These are phyloP conservation scores for Bicyclus anynana DNA, from an alignment of 1,140 invertebrate species.

Conservation along the genomic window DNA sequence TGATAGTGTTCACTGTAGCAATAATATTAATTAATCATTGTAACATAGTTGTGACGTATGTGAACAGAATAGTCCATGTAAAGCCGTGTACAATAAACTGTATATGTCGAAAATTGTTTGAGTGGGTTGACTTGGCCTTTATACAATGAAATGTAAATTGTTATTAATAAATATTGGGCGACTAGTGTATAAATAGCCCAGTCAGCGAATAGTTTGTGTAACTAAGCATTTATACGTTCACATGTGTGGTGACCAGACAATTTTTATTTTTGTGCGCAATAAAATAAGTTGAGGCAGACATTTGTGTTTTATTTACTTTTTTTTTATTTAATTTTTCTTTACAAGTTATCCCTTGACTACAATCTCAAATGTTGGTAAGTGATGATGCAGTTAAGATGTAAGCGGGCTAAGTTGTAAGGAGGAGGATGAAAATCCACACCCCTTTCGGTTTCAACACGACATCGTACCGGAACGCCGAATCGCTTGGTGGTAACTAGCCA, in stretches of 20 bases:
- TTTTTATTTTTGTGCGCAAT: conserved; percentile 65
- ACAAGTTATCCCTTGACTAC: too few relatives aligned
- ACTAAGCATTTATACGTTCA: conserved; percentile 65
- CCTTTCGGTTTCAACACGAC: too few relatives aligned
- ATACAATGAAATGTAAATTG: conserved; percentile 12
- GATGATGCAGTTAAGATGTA: too few relatives aligned
- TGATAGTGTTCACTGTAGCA: conserved; percentile 4
- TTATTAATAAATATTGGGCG: conserved; percentile 18
- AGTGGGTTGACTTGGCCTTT: conserved; percentile 34
- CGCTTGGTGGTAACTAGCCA: too few relatives aligned
- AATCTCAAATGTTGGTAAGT: too few relatives aligned
- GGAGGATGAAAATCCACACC: too few relatives aligned
- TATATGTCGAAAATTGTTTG: conserved; percentile 44
- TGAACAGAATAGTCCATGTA: conserved; percentile 25
- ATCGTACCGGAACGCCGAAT: too few relatives aligned
- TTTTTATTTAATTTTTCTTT: too few relatives aligned
- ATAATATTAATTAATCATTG: conserved; percentile 13
- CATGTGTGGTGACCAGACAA: conserved; percentile 60
- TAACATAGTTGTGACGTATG: conserved; percentile 22
- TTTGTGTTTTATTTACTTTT: conserved; percentile 37
- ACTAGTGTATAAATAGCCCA: conserved; percentile 41
- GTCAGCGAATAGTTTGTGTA: conserved; percentile 46
- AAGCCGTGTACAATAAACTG: conserved; percentile 11
- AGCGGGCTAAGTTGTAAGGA: too few relatives aligned
- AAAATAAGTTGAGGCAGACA: conserved; percentile 51